A percentile compares a stretch with the other conserved stretches of the same genome.
Conservation (phyloP, 2,113 vertebrate genomes). For the Platycercus adscitus region DNA sequence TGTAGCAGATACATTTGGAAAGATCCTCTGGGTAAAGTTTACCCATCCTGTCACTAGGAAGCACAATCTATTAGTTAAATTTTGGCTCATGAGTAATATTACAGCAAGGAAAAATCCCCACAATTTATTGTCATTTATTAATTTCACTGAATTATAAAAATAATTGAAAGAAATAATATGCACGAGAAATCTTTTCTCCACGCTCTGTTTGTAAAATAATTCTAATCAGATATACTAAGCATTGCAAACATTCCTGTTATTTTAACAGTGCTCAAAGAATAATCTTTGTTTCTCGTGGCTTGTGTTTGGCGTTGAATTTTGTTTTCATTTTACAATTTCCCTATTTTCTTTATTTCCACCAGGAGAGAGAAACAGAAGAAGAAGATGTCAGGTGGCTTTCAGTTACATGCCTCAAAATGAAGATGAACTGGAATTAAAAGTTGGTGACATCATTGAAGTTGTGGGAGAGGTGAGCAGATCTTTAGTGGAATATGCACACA, state of each 20-base stretch:
- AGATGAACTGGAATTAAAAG: constrained; percentile 95
- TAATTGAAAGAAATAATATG: background rate
- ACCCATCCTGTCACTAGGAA: background rate
- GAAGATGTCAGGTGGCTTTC: constrained; percentile 95
- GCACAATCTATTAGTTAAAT: background rate
- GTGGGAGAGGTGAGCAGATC: constrained; percentile 86
- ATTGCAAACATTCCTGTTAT: background rate
- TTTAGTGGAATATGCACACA: background rate
- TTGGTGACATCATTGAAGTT: constrained; percentile 94
- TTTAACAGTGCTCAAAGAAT: background rate
- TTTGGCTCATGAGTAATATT: background rate
- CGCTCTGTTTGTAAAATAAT: background rate
- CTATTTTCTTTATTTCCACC: constrained; percentile 17
- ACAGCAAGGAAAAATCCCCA: background rate
- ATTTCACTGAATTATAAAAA: background rate
- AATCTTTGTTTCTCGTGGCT: constrained; percentile 12
- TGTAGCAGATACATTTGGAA: background rate
- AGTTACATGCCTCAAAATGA: constrained; percentile 98
- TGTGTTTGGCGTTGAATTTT: constrained; percentile 30
- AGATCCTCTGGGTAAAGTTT: background rate
- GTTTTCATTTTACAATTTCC: background rate
- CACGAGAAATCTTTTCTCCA: background rate
- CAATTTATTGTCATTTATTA: background rate
- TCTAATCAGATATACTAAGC: background rate
- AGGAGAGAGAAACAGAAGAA: constrained; percentile 90